Percentiles rank a stretch among this genome's conserved stretches.
Conservation (phyloP, 2,888 invertebrate species). For the Scaptomyza polygonia region DNA sequence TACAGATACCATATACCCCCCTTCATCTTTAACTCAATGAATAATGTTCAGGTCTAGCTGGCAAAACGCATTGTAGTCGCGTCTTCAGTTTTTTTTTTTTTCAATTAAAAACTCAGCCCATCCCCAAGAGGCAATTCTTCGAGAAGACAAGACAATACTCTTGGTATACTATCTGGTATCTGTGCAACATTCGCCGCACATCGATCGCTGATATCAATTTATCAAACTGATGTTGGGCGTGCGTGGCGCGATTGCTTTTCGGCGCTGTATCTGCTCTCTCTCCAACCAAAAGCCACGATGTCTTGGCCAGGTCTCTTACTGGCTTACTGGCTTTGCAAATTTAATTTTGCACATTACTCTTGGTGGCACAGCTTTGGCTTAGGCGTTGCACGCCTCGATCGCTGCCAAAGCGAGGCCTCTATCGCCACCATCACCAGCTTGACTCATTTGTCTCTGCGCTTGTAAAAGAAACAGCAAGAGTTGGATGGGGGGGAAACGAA, state of each 20-base stretch:
- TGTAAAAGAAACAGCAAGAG: conserved; percentile 57
- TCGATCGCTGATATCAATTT: conserved; percentile 84
- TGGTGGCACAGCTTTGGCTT: conserved; percentile 68
- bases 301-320: neutral
- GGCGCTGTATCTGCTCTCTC: conserved; percentile 47
- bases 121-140: conserved; percentile 33
- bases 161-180: conserved; percentile 25
- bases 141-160: conserved; percentile 42
- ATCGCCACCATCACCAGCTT: conserved; percentile 57
- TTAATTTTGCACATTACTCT: conserved; percentile 76
- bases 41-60: conserved; percentile 27
- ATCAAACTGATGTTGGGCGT: conserved; percentile 82
- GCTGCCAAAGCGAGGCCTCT: conserved; percentile 29
- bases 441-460: conserved; percentile 76
- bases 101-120: conserved; percentile 71
- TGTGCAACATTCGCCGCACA: conserved; percentile 56
- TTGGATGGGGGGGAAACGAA: conserved; percentile 21
- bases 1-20: too few relatives aligned
- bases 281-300: conserved; percentile 8
- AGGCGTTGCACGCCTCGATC: conserved; percentile 57
- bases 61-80: conserved; percentile 31
- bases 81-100: conserved; percentile 68
- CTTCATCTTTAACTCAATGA: conserved; percentile 20
- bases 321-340: conserved; percentile 62
- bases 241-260: conserved; percentile 81